phyloP scores from a whole-genome alignment of 2,888 invertebrate genomes.

The Pollenia angustigena region DNA sequence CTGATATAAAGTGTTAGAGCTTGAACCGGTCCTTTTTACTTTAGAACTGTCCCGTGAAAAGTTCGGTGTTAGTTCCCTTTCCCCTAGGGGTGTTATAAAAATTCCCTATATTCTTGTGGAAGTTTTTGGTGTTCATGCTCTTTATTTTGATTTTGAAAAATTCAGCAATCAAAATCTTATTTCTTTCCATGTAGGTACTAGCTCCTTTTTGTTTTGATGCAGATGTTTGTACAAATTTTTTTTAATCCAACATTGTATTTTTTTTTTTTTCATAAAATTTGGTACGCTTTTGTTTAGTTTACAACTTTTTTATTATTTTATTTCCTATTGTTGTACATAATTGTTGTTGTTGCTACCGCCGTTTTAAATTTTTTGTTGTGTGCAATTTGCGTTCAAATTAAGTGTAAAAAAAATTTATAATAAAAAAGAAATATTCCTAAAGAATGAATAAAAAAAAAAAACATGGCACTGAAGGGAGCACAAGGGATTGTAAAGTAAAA shows the following conservation, averaged over 20 bases:
- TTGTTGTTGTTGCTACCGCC: slow-evolving; percentile 31
- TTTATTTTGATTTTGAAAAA: too few species aligned
- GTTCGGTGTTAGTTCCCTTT: too few species aligned
- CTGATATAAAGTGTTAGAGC: too few species aligned
- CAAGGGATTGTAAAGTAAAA: neutral
- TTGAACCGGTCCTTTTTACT: too few species aligned
- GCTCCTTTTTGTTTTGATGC: neutral
- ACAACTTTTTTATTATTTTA: neutral
- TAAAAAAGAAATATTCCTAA: slow-evolving; percentile 1
- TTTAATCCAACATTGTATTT: slow-evolving; percentile 22
- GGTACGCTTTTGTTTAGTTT: slow-evolving; percentile 43
- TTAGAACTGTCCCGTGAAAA: too few species aligned
- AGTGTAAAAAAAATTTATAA: slow-evolving; percentile 50
- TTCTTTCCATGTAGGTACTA: too few species aligned
- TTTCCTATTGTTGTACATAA: slow-evolving; percentile 1
- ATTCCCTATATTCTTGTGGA: too few species aligned
- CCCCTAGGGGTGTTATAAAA: too few species aligned
- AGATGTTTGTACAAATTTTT: slow-evolving; percentile 39
- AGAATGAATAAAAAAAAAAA: neutral
- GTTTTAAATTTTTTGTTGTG: slow-evolving; percentile 53
- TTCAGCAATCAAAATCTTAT: too few species aligned
- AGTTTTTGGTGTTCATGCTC: too few species aligned
- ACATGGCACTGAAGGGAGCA: neutral
- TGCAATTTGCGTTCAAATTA: slow-evolving; percentile 69
- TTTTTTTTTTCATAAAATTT: slow-evolving; percentile 16